A percentile compares a stretch with the other conserved stretches of the same genome.
Conservation (phyloP, 2,797 vertebrate species). For the Lates japonicus region DNA sequence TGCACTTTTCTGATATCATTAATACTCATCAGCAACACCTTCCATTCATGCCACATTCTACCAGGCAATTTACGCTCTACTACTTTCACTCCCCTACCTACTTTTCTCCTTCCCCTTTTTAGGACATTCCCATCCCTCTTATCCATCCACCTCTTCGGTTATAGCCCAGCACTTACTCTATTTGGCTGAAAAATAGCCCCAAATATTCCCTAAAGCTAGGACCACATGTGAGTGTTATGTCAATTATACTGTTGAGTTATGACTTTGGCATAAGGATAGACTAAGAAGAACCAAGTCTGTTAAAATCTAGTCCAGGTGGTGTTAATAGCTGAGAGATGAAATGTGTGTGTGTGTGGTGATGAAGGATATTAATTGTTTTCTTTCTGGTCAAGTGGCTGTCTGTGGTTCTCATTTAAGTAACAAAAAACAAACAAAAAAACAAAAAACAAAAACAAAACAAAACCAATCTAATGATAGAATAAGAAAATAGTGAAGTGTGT, state of each 20-base stretch:
- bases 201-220: not conserved
- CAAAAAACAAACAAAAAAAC: no score
- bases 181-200: not conserved
- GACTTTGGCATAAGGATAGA: not conserved
- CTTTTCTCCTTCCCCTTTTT: constrained; percentile 48
- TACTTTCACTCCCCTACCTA: constrained; percentile 55
- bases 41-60: constrained; percentile 65
- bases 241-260: not conserved
- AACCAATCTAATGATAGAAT: no score
- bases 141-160: constrained; percentile 1
- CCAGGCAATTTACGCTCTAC: constrained; percentile 64
- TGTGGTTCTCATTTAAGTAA: no score
- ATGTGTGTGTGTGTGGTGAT: not conserved
- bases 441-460: no score
- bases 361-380: not conserved
- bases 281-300: not conserved
- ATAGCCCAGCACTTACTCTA: not conserved
- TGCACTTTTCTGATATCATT: constrained; percentile 78
- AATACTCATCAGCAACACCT: constrained; percentile 79
- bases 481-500: no score
- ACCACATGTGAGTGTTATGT: not conserved
- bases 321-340: no score
- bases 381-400: not conserved
- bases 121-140: constrained; percentile 42
- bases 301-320: not conserved